Conservation (phyloP, 1,140 invertebrate species). For the Yoshiicerus persimilis region DNA sequence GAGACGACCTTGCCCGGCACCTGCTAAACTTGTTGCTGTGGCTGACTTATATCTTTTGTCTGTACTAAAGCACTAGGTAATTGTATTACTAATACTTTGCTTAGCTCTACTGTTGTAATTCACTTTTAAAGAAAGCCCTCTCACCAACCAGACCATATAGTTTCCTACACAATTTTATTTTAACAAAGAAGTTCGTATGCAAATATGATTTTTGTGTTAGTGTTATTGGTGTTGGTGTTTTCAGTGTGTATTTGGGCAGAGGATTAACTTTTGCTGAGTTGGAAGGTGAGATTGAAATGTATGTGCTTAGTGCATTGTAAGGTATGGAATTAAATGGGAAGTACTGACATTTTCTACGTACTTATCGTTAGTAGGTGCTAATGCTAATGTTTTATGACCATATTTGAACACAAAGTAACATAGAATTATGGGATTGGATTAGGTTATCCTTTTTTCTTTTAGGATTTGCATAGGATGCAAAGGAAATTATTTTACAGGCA, state of each 20-base stretch:
- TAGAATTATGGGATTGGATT: background rate
- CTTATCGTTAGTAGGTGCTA: background rate
- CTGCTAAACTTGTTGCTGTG: slow-evolving; percentile 11
- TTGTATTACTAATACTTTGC: background rate
- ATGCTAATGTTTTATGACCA: background rate
- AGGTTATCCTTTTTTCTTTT: background rate
- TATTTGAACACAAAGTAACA: background rate
- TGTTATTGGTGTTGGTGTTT: background rate
- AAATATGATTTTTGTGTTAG: background rate
- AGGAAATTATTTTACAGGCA: background rate
- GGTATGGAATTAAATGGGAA: background rate
- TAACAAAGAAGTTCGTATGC: background rate
- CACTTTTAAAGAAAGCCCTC: background rate
- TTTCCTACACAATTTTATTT: background rate
- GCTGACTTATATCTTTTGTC: background rate
- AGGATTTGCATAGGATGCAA: background rate
- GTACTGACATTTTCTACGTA: background rate
- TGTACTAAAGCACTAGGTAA: background rate
- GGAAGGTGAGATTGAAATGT: background rate
- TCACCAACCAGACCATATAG: background rate
- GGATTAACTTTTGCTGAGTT: background rate
- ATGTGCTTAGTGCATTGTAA: background rate
- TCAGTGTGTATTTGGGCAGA: background rate
- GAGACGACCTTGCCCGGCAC: slow-evolving; percentile 11
- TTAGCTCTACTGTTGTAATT: background rate